Percentiles rank a stretch among this genome's conserved stretches.
Evolutionary conservation across 2,888 invertebrate genomes (phyloP).

Genomic region (Limnephilus marmoratus): DNA sequence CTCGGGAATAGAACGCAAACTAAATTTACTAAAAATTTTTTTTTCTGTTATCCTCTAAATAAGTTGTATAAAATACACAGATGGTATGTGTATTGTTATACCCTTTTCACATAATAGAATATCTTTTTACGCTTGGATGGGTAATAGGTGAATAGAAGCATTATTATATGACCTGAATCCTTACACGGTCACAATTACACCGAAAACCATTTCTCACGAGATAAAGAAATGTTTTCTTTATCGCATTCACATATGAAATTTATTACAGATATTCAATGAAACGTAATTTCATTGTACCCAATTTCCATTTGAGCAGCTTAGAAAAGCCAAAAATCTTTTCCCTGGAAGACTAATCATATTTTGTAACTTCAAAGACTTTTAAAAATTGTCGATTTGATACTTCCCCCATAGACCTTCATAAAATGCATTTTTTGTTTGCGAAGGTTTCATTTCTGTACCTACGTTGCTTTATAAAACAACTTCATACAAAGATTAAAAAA

Average conservation of each 20-base stretch:
- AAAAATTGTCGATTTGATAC: no score
- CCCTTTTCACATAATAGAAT: not conserved
- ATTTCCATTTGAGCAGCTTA: not conserved
- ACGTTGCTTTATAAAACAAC: no score
- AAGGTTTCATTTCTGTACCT: no score
- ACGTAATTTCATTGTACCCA: constrained; percentile 6
- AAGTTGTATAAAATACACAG: not conserved
- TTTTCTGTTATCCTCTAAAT: not conserved
- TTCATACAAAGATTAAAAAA: no score
- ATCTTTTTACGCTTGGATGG: not conserved
- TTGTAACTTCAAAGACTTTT: no score
- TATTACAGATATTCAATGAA: not conserved
- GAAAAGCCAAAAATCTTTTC: no score
- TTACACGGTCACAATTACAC: not conserved
- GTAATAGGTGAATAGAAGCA: not conserved
- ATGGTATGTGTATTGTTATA: not conserved
- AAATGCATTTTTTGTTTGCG: no score
- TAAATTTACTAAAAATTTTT: not conserved
- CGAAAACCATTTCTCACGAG: not conserved
- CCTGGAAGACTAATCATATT: no score
- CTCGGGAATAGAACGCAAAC: not conserved
- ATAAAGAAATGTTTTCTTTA: not conserved
- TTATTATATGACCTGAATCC: not conserved
- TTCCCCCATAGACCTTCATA: no score
- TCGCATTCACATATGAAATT: not conserved